These are phyloP conservation scores for Latrodectus geometricus DNA, from an alignment of 1,140 invertebrate species.

Conservation along the genomic window DNA sequence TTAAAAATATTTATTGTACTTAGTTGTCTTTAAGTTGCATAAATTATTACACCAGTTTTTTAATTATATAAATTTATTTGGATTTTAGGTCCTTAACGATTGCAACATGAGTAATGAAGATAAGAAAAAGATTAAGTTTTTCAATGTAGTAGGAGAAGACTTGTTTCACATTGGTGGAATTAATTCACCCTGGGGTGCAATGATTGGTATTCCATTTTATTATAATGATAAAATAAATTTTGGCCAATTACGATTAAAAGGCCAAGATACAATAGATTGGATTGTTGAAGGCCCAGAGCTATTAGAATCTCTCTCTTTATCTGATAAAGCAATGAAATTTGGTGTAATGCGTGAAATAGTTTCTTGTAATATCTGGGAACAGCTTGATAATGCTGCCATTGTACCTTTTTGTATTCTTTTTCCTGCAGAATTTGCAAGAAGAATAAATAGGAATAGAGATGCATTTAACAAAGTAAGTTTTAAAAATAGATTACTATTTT, in stretches of 20 bases:
- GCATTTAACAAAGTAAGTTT: background rate
- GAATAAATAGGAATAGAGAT: conserved; percentile 8
- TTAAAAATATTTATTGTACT: background rate
- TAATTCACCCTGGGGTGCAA: conserved; percentile 70
- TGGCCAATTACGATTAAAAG: conserved; percentile 70
- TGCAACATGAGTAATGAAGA: conserved; percentile 15
- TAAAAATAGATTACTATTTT: background rate
- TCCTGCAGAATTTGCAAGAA: conserved; percentile 1
- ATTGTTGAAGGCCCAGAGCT: conserved; percentile 74
- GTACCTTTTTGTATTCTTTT: conserved; percentile 12
- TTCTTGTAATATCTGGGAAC: conserved; percentile 66
- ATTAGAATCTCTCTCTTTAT: conserved; percentile 76
- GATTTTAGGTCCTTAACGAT: conserved; percentile 36
- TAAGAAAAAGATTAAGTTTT: conserved; percentile 70
- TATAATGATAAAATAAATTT: conserved; percentile 71
- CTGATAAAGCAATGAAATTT: conserved; percentile 81
- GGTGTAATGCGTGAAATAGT: conserved; percentile 80
- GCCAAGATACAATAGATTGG: conserved; percentile 73
- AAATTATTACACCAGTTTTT: background rate
- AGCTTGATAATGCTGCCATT: conserved; percentile 17
- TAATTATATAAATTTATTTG: background rate
- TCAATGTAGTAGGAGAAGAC: conserved; percentile 77
- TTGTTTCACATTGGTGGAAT: conserved; percentile 72
- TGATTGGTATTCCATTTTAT: conserved; percentile 76
- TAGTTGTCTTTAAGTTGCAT: background rate